phyloP scores from a whole-genome alignment of 2,113 vertebrate genomes.

The Plotosus lineatus region DNA sequence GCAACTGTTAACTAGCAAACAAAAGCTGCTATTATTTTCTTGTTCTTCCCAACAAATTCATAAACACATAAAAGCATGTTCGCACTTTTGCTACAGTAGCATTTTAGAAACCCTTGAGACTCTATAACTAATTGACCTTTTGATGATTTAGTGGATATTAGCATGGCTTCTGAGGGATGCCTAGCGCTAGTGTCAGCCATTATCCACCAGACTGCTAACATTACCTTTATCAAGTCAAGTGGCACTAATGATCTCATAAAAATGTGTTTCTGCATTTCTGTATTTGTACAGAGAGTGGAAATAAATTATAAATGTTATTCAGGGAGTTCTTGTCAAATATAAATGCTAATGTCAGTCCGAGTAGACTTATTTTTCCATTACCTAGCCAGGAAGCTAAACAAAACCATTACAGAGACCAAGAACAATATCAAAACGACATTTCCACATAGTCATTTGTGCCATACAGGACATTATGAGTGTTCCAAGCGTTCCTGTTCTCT shows the following conservation, averaged over 20 bases:
- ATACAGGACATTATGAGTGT: constrained; percentile 10
- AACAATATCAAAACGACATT: not conserved
- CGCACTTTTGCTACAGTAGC: not conserved
- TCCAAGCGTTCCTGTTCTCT: not conserved
- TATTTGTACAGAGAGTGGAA: constrained; percentile 20
- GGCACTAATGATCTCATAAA: constrained; percentile 24
- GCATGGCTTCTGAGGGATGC: not conserved
- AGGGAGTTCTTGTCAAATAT: constrained; percentile 23
- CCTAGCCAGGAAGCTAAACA: constrained; percentile 12
- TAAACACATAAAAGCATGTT: not conserved
- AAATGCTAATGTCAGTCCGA: constrained; percentile 31
- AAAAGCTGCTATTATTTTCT: not conserved
- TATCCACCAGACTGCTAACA: constrained; percentile 18
- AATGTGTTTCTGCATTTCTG: constrained; percentile 11
- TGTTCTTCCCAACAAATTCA: not conserved
- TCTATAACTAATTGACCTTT: constrained; percentile 18
- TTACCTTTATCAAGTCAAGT: constrained; percentile 28
- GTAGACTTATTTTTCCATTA: constrained; percentile 20
- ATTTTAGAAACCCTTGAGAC: not conserved
- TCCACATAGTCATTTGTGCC: not conserved
- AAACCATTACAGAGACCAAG: constrained; percentile 15
- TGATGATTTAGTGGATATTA: constrained; percentile 21
- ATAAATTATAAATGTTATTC: constrained; percentile 22
- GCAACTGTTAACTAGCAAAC: not conserved
- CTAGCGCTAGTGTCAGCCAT: not conserved